These are phyloP conservation scores for Ibycter americanus DNA, from an alignment of 2,797 vertebrate species.

Conservation along the genomic window DNA sequence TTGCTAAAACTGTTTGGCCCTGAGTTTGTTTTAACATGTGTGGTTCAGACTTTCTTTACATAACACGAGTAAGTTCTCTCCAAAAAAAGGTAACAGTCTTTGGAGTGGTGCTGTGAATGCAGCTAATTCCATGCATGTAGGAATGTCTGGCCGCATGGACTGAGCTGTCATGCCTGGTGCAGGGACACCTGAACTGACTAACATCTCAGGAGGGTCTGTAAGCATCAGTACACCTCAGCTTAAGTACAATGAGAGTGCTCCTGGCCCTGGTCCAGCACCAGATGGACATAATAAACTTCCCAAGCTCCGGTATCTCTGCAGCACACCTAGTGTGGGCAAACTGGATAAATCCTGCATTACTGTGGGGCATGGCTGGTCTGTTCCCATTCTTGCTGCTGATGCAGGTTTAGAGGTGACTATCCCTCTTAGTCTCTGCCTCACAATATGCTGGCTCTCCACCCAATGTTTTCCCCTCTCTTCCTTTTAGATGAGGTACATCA, in stretches of 20 bases:
- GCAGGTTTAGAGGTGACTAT: background rate
- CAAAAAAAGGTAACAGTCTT: background rate
- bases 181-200: background rate
- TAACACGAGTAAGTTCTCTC: rapidly evolving
- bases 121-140: background rate
- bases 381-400: background rate
- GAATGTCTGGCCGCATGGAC: rapidly evolving
- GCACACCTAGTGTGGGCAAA: background rate
- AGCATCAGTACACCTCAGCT: background rate
- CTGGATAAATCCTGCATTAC: background rate
- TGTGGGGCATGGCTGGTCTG: background rate
- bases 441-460: background rate
- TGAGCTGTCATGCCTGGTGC: rapidly evolving
- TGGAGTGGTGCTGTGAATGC: rapidly evolving
- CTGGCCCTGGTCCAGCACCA: background rate
- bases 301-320: rapidly evolving
- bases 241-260: background rate
- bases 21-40: background rate
- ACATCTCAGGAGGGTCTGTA: background rate
- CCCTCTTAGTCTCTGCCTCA: background rate
- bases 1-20: background rate
- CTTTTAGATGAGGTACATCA: background rate
- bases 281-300: background rate
- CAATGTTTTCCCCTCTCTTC: background rate
- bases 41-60: background rate